Conservation (phyloP, 1,140 invertebrate species). For the Popillia japonica region DNA sequence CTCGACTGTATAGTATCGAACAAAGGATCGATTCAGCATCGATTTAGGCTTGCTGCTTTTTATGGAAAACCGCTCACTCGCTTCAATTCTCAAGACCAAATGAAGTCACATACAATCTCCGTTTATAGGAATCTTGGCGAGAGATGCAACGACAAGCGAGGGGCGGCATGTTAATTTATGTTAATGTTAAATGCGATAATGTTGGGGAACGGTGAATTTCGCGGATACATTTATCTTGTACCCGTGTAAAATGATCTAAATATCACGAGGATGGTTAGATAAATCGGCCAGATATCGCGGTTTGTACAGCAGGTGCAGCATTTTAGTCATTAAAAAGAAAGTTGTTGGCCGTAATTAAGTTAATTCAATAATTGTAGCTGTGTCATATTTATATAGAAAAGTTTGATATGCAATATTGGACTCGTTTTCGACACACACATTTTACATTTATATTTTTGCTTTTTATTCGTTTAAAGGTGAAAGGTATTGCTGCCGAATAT, state of each 20-base stretch:
- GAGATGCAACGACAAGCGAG: background rate
- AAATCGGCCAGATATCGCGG: background rate
- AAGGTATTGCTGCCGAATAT: background rate
- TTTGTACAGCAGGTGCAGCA: background rate
- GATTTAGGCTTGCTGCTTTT: conserved; percentile 12
- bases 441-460: background rate
- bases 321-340: conserved; percentile 11
- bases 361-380: conserved; percentile 2
- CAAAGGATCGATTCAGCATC: conserved; percentile 25
- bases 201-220: background rate
- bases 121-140: conserved; percentile 3
- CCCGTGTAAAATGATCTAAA: conserved; percentile 1
- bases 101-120: background rate
- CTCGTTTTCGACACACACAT: background rate
- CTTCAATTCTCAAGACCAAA: conserved; percentile 6
- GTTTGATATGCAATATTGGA: background rate
- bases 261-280: background rate
- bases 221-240: background rate
- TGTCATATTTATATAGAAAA: background rate
- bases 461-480: background rate
- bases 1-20: background rate
- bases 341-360: conserved; percentile 10
- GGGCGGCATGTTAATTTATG: conserved; percentile 11
- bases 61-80: conserved; percentile 21
- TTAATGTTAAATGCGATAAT: background rate